These are phyloP conservation scores for Drosophila sulfurigaster DNA, from an alignment of 1,140 invertebrate genomes.

Conservation along the genomic window DNA sequence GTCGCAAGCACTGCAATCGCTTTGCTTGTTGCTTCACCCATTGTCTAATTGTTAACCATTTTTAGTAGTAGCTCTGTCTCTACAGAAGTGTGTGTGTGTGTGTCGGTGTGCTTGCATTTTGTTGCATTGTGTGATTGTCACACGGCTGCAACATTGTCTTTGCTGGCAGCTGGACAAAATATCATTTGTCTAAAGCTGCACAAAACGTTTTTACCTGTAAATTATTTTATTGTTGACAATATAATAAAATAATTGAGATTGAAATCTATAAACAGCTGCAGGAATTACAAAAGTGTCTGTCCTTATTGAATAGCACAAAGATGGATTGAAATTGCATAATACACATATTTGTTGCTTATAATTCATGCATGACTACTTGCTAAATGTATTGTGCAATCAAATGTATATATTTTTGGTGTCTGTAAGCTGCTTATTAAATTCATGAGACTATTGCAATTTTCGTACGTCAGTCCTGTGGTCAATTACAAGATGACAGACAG, in stretches of 20 bases:
- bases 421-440: constrained; percentile 9
- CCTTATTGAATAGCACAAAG: too few species aligned
- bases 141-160: constrained; percentile 47
- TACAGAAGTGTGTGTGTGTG: constrained; percentile 19
- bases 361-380: constrained; percentile 9
- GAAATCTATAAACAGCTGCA: too few species aligned
- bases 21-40: constrained; percentile 70
- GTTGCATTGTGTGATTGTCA: constrained; percentile 73
- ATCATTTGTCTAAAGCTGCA: constrained; percentile 74
- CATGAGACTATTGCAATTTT: background rate
- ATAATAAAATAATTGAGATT: background rate
- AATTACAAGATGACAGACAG: background rate
- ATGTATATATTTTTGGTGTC: background rate
- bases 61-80: constrained; percentile 37
- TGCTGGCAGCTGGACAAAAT: constrained; percentile 49
- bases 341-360: background rate
- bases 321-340: background rate
- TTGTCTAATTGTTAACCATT: constrained; percentile 80
- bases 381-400: background rate
- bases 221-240: constrained; percentile 24
- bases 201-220: constrained; percentile 14
- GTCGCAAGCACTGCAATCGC: constrained; percentile 36
- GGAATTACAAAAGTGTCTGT: too few species aligned
- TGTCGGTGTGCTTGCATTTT: constrained; percentile 10
- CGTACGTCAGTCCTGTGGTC: constrained; percentile 11